Evolutionary conservation across 2,797 vertebrate genomes (phyloP).

Genomic region (Otolemur crassicaudatus): DNA sequence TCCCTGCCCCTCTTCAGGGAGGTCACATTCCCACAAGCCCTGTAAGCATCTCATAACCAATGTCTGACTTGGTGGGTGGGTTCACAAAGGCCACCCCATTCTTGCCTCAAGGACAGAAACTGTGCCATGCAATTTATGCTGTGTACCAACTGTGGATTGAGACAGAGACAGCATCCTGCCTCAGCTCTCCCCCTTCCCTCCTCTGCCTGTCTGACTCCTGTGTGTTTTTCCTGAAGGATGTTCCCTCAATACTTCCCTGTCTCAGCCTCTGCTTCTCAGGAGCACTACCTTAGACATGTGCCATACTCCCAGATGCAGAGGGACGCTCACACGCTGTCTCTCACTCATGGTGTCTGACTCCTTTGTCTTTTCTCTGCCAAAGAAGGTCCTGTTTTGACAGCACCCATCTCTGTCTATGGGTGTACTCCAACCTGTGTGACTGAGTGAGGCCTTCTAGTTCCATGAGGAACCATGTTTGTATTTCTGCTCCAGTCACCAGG

Average conservation of each 20-base stretch:
- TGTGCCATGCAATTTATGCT: not conserved
- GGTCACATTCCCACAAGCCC: not conserved
- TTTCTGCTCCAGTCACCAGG: not conserved
- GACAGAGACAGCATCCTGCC: not conserved
- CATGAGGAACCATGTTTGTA: not conserved
- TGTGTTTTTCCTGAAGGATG: not conserved
- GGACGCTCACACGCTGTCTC: not conserved
- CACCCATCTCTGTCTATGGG: not conserved
- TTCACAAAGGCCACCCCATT: not conserved
- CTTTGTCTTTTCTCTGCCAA: not conserved
- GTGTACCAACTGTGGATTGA: accelerated
- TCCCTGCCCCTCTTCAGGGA: not conserved
- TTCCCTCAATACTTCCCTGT: not conserved
- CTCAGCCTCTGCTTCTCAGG: not conserved
- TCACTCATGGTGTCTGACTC: not conserved
- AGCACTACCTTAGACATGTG: not conserved
- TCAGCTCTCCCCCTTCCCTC: too few species aligned
- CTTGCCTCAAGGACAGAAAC: not conserved
- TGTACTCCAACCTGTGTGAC: not conserved
- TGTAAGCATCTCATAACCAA: not conserved
- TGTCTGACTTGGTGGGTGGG: not conserved
- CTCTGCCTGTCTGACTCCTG: not conserved
- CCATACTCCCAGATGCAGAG: not conserved
- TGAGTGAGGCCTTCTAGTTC: not conserved
- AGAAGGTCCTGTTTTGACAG: not conserved